Conservation (phyloP, 2,797 vertebrate species). For the Sciaenops ocellatus region DNA sequence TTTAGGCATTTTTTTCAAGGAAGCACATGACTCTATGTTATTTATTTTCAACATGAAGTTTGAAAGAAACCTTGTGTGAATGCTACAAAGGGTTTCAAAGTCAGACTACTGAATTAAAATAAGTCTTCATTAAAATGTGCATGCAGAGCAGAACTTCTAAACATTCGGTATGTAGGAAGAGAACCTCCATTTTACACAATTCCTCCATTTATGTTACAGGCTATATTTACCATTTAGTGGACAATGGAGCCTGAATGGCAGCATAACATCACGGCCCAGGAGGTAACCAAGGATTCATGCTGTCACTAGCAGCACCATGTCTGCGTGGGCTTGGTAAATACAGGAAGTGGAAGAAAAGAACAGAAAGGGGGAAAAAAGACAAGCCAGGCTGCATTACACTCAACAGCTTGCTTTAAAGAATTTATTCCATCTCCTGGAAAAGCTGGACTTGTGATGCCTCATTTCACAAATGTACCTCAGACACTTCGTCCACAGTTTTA, state of each 20-base stretch:
- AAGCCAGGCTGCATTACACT: constrained; percentile 63
- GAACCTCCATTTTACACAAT: constrained; percentile 14
- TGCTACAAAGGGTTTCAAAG: not conserved
- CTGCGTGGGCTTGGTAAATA: constrained; percentile 61
- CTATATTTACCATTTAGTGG: constrained; percentile 69
- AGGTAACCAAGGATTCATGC: constrained; percentile 57
- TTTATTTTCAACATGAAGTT: constrained; percentile 36
- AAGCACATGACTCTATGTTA: constrained; percentile 32
- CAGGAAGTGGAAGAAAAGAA: constrained; percentile 49
- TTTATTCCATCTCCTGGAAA: constrained; percentile 71
- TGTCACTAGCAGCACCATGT: constrained; percentile 48
- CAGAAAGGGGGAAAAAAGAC: constrained; percentile 15
- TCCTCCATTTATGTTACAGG: constrained; percentile 39
- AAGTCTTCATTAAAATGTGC: constrained; percentile 46
- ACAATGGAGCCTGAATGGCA: constrained; percentile 69
- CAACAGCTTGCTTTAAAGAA: constrained; percentile 78
- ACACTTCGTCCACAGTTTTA: constrained; percentile 73
- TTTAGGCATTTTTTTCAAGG: constrained; percentile 58
- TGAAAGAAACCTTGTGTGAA: constrained; percentile 28
- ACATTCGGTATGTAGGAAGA: constrained; percentile 42
- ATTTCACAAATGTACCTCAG: constrained; percentile 84
- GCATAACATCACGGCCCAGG: constrained; percentile 58
- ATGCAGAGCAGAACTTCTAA: constrained; percentile 42
- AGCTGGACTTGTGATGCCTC: constrained; percentile 83
- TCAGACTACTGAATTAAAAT: not conserved